Evolutionary conservation across 2,888 invertebrate genomes (phyloP).

Genomic region (Nemoura dubitans): DNA sequence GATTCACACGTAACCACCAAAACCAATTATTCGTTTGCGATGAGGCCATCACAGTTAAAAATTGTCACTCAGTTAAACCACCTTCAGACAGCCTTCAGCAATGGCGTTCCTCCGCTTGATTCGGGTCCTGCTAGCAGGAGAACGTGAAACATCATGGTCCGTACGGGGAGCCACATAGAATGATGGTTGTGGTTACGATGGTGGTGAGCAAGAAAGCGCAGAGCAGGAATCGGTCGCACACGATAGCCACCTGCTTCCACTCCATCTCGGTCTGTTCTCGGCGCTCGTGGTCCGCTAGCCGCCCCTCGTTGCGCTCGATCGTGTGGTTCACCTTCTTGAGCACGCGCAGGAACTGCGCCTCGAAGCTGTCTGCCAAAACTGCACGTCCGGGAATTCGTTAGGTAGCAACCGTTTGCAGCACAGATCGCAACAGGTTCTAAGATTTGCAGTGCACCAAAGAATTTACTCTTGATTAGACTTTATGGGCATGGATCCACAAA

Average conservation of each 20-base stretch:
- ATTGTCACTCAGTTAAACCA: not conserved
- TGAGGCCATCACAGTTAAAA: not conserved
- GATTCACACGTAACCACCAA: not conserved
- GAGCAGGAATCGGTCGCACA: constrained; percentile 81
- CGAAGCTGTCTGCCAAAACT: constrained; percentile 61
- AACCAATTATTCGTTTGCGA: not conserved
- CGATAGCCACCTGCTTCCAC: constrained; percentile 85
- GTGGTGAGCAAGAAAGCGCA: constrained; percentile 81
- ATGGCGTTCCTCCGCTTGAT: not conserved
- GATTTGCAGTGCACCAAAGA: too few species aligned
- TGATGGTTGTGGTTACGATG: constrained; percentile 79
- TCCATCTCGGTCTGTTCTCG: constrained; percentile 82
- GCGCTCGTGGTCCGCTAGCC: constrained; percentile 81
- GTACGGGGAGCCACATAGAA: constrained; percentile 72
- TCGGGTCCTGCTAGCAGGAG: constrained; percentile 26
- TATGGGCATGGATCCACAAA: too few species aligned
- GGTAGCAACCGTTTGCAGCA: not conserved
- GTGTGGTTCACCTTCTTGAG: constrained; percentile 76
- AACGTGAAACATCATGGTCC: constrained; percentile 50
- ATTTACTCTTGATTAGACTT: too few species aligned
- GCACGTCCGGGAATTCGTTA: constrained; percentile 40
- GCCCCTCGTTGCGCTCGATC: constrained; percentile 81
- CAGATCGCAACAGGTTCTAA: not conserved
- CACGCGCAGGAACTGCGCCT: constrained; percentile 72
- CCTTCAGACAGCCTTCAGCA: not conserved